Percentiles rank a stretch among this genome's conserved stretches.
These are phyloP conservation scores for Petromus typicus DNA, from an alignment of 2,113 vertebrate genomes.

Conservation along the genomic window DNA sequence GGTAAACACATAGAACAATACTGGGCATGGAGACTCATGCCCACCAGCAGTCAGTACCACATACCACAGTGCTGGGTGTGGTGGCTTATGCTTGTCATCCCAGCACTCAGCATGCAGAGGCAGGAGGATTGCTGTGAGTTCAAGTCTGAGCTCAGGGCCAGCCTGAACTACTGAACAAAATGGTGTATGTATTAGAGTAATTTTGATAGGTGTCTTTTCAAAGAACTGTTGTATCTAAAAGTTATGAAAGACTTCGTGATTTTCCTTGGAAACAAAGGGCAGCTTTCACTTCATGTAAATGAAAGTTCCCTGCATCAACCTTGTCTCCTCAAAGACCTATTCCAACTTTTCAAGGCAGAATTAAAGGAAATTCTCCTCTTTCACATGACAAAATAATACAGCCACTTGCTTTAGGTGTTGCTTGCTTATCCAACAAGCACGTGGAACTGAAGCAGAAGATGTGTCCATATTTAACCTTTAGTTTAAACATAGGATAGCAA, in stretches of 20 bases:
- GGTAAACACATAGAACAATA: too few species aligned
- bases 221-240: not conserved
- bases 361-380: not conserved
- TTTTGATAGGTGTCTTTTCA: not conserved
- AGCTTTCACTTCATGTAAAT: not conserved
- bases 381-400: not conserved
- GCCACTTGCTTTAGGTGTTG: not conserved
- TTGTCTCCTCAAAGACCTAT: not conserved
- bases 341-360: not conserved
- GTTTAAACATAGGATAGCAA: constrained; percentile 42
- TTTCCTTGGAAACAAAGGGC: not conserved
- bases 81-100: too few species aligned
- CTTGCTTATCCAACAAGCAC: not conserved
- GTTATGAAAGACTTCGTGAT: not conserved
- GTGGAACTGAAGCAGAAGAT: not conserved
- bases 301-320: not conserved
- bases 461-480: constrained; percentile 28
- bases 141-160: too few species aligned
- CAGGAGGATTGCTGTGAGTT: too few species aligned
- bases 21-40: too few species aligned
- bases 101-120: too few species aligned
- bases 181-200: not conserved
- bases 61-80: too few species aligned
- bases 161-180: too few species aligned
- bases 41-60: too few species aligned